Conservation (phyloP, 2,888 invertebrate species). For the Isotomurus palustris region DNA sequence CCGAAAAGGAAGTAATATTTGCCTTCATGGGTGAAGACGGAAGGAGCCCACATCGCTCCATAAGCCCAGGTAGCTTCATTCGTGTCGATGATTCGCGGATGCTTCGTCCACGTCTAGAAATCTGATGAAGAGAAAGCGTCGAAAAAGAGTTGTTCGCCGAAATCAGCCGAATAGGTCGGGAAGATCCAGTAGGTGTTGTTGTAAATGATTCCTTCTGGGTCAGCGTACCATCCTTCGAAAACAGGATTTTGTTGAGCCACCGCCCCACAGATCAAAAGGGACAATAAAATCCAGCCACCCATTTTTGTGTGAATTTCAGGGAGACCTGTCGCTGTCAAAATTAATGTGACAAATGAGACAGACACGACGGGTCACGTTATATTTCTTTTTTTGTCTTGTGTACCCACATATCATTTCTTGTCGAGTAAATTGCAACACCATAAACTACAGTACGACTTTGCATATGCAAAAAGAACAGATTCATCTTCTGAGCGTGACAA, state of each 20-base stretch:
- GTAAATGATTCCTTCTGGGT: slow-evolving; percentile 36
- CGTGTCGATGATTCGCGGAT: slow-evolving; percentile 26
- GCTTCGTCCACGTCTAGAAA: slow-evolving; percentile 30
- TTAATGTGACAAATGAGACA: too few relatives aligned
- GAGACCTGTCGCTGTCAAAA: too few relatives aligned
- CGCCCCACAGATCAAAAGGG: too few relatives aligned
- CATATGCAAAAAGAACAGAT: too few relatives aligned
- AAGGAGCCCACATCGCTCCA: slow-evolving; percentile 37
- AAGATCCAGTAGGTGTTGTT: slow-evolving; percentile 34
- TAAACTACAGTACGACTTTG: too few relatives aligned
- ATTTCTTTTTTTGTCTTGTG: too few relatives aligned
- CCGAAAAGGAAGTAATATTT: slow-evolving; percentile 31
- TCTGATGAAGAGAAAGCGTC: slow-evolving; percentile 38
- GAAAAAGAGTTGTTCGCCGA: slow-evolving; percentile 25
- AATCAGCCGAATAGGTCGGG: slow-evolving; percentile 28
- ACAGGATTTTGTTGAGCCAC: slow-evolving; percentile 29
- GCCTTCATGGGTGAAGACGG: slow-evolving; percentile 28
- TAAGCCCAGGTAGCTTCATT: slow-evolving; percentile 28
- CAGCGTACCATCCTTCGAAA: slow-evolving; percentile 35
- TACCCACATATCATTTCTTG: too few relatives aligned
- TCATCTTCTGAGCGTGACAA: too few relatives aligned
- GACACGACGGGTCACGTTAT: too few relatives aligned
- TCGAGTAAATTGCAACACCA: too few relatives aligned
- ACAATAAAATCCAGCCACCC: too few relatives aligned
- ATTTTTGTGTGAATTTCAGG: too few relatives aligned